These are phyloP conservation scores for Taenaris catops DNA, from an alignment of 2,888 invertebrate genomes.

Conservation along the genomic window DNA sequence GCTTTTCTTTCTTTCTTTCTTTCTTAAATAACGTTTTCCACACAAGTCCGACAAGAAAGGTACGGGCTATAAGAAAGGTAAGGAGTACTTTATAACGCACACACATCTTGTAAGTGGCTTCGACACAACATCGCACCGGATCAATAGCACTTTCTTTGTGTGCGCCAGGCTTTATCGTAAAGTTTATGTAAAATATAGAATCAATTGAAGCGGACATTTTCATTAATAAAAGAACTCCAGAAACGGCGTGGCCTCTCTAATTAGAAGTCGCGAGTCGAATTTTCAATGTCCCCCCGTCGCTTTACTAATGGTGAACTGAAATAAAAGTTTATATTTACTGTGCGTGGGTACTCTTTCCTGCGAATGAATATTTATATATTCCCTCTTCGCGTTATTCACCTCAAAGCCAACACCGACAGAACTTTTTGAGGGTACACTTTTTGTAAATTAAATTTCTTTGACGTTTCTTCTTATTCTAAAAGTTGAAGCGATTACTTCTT, in stretches of 20 bases:
- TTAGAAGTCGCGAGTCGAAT: conserved; percentile 74
- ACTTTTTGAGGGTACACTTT: conserved; percentile 56
- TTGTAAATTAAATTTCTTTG: conserved; percentile 50
- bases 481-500: conserved; percentile 34
- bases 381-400: conserved; percentile 60
- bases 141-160: too few relatives aligned
- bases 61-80: too few relatives aligned
- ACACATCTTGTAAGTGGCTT: too few relatives aligned
- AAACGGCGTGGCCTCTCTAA: conserved; percentile 64
- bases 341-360: conserved; percentile 57
- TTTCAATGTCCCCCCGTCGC: conserved; percentile 60
- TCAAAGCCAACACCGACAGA: conserved; percentile 46
- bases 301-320: conserved; percentile 61
- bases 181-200: conserved; percentile 58
- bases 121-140: too few relatives aligned
- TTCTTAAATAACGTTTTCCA: too few relatives aligned
- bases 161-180: too few relatives aligned
- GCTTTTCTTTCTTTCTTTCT: too few relatives aligned
- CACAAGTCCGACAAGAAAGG: too few relatives aligned
- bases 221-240: conserved; percentile 61
- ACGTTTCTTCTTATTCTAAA: conserved; percentile 42
- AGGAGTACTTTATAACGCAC: too few relatives aligned
- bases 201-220: conserved; percentile 65
- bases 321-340: conserved; percentile 77
- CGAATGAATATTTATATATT: conserved; percentile 74